Conservation (phyloP, 2,113 vertebrate genomes). For the Gambusia holbrooki region DNA sequence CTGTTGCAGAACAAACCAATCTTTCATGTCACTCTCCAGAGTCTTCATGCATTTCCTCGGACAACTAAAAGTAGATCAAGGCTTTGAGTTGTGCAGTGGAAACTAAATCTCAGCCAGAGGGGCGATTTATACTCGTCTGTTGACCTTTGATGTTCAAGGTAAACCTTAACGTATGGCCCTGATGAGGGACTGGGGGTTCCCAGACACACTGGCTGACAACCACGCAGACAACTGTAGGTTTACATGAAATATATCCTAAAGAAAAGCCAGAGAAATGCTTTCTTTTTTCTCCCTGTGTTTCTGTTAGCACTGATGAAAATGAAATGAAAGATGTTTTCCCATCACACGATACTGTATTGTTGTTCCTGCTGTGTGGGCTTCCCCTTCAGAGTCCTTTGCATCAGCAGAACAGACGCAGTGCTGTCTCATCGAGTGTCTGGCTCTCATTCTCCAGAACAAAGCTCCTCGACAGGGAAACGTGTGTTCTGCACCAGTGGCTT, state of each 20-base stretch:
- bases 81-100: conserved; percentile 18
- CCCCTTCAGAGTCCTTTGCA: conserved; percentile 53
- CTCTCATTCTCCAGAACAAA: conserved; percentile 34
- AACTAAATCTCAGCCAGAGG: conserved; percentile 23
- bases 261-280: conserved; percentile 45
- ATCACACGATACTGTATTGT: conserved; percentile 42
- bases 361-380: conserved; percentile 73
- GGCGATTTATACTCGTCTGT: conserved; percentile 24
- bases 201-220: conserved; percentile 45
- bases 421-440: conserved; percentile 32
- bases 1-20: background rate
- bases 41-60: conserved; percentile 15
- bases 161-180: conserved; percentile 30
- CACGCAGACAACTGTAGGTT: conserved; percentile 47
- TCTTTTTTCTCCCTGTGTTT: conserved; percentile 25
- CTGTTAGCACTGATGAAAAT: conserved; percentile 60
- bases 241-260: conserved; percentile 47
- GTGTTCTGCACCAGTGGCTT: conserved; percentile 71
- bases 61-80: conserved; percentile 30
- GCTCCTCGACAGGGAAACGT: conserved; percentile 44
- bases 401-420: conserved; percentile 50
- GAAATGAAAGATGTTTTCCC: conserved; percentile 58
- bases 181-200: conserved; percentile 32
- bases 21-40: background rate
- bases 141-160: conserved; percentile 48